Base-by-base conservation (phyloP, 2,888 invertebrate species). In the Anoplius nigerrimus region DNA sequence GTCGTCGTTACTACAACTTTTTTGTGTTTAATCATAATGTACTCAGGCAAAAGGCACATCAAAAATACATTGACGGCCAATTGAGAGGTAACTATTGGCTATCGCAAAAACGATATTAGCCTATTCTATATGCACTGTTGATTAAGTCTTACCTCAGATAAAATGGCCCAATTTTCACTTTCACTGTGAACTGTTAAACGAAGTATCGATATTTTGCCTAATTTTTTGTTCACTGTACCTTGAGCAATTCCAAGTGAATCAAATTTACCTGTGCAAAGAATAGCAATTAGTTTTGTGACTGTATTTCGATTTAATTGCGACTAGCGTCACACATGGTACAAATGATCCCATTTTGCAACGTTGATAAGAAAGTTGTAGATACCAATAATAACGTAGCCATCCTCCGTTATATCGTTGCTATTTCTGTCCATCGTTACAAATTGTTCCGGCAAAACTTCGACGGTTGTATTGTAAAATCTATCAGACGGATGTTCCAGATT, bases 401-500 rank as follows among this genome's bases (percentile, higher is more conserved):
- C 93, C 64, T 91, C 91, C 5, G 93, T 94, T 69, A 92, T 89
- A 82, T 93, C 92, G 84, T 90, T 90, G 66, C 89, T 90, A 82
- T 90, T 91, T 86, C 90, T 90, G 45, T 91, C 89, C 24, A 90
- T 82, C 2, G 89, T 87, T 58, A 84, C 83, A 15, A 88, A 81
- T 21, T 89, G 89, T 52, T 90, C 89, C 0, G 94, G 93, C 61
- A 94, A 88, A 5, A 96, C 92, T 89, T 98, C 97, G 5, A 98
- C 92, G 0, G 94, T 94, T 0, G 97, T 95, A 80, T 97, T 94
- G 85, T 94, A 94, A 85, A 98, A 95, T 82, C 93, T 94, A 89
- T 98, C 98, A 0, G 94, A 94, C 0, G 94, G 94, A 89, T 98
- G 97, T 82, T 97, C 96, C 0, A 93, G 92, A 88, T 97, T 98